These are phyloP conservation scores for Rousettus madagascariensis DNA, from an alignment of 2,797 vertebrate species.

Conservation along the genomic window DNA sequence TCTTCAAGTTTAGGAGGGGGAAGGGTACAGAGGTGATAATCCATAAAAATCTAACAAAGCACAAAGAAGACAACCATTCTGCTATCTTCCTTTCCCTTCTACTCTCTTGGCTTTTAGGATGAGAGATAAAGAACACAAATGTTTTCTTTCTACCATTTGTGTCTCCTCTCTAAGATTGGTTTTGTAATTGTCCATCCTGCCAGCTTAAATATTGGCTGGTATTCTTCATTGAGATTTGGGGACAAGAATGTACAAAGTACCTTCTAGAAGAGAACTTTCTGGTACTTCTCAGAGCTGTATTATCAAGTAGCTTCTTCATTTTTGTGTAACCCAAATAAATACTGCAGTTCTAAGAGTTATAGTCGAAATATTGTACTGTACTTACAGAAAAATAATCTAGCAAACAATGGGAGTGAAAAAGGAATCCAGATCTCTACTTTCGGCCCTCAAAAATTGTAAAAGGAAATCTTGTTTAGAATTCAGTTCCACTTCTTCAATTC, in stretches of 20 bases:
- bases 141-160: neutral
- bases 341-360: neutral
- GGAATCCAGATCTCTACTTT: neutral
- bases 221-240: neutral
- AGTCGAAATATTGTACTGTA: neutral
- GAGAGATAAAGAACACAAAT: neutral
- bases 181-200: neutral
- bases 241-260: neutral
- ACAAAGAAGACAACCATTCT: neutral
- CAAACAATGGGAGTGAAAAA: neutral
- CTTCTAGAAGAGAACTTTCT: neutral
- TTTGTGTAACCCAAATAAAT: neutral
- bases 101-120: neutral
- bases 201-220: neutral
- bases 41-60: neutral
- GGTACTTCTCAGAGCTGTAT: neutral
- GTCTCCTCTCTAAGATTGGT: neutral
- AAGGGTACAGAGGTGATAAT: neutral
- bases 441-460: neutral
- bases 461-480: neutral
- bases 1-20: neutral
- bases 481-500: neutral
- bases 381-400: neutral
- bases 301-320: neutral
- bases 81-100: neutral